A percentile compares a stretch with the other conserved stretches of the same genome.
phyloP scores from a whole-genome alignment of 2,797 vertebrate genomes.

The Brachymystax lenok region DNA sequence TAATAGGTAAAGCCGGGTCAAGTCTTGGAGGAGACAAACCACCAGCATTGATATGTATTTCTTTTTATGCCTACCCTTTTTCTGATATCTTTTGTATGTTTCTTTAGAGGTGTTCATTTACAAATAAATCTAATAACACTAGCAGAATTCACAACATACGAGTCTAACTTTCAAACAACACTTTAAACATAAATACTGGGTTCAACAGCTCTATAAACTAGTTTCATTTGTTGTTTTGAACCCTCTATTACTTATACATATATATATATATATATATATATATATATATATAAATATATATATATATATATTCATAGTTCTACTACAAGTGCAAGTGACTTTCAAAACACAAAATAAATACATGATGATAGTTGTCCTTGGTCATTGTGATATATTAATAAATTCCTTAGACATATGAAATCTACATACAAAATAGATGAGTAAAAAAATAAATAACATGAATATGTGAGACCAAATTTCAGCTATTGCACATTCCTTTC shows the following conservation, averaged over 20 bases:
- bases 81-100: conserved; percentile 62
- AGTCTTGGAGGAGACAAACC: conserved; percentile 40
- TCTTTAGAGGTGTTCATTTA: conserved; percentile 70
- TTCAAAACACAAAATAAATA: conserved; percentile 31
- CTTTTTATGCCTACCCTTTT: conserved; percentile 48
- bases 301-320: conserved; percentile 66
- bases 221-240: conserved; percentile 64
- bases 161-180: conserved; percentile 76
- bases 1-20: conserved; percentile 51
- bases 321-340: conserved; percentile 77
- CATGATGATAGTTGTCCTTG: conserved; percentile 67
- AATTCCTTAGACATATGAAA: neutral
- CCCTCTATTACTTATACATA: conserved; percentile 62
- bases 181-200: conserved; percentile 72
- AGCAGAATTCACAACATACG: conserved; percentile 81
- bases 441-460: conserved; percentile 80
- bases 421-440: conserved; percentile 77
- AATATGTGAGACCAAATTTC: conserved; percentile 73
- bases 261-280: conserved; percentile 63
- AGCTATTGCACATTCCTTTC: conserved; percentile 74
- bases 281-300: conserved; percentile 53
- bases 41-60: conserved; percentile 75
- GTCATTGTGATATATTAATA: conserved; percentile 66
- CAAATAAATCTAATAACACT: conserved; percentile 76
- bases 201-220: conserved; percentile 73